Evolutionary conservation across 1,140 invertebrate species (phyloP), one percentile per base, ranked within the genome.

Genomic region (Micrasema longulum): DNA sequence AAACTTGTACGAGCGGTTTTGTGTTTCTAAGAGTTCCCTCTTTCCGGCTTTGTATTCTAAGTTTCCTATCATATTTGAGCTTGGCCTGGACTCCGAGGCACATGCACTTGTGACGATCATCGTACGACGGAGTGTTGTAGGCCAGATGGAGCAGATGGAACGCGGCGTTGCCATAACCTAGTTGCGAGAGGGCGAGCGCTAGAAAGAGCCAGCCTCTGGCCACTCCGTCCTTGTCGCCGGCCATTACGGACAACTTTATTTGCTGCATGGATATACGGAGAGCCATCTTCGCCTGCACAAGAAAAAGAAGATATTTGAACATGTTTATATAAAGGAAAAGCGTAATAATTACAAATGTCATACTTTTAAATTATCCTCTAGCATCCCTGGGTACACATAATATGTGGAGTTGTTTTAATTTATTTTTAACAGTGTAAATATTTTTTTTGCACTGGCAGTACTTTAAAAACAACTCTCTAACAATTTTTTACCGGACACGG

Each of bases 31-130:
- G 20, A 3, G 43, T 47, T n/a, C 60, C 60, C 16, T 70, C n/a
- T 10, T 9, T 5, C 16, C 68, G 57, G 11, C 47, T 31, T 9
- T 31, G 41, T 20, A 45, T 45, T 11, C 71, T 26, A 1, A 76
- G 38, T 47, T 76, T 72, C 16, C 53, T 11, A 47, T 76, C 74
- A 26, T 73, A 76, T 16, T 53, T 50, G 9, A 76, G 64, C 22
- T 76, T 76, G 18, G 62, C 74, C 57, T 76, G 70, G 2, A 76
- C 74, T 23, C 74, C 74, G 7, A 76, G 67, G 18, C 74, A 76
- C 74, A 76, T 76, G 41, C 45, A 38, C 18, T 50, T 60, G 63
- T 73, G 71, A 10, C 74, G 60, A 7, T 68, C 55, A 60, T 76
- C 74, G 23, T 22, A 72, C 1, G 71, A 73, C 9, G 47, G 47